Conservation (phyloP, 1,140 invertebrate genomes). For the Drosophila tropicalis region DNA sequence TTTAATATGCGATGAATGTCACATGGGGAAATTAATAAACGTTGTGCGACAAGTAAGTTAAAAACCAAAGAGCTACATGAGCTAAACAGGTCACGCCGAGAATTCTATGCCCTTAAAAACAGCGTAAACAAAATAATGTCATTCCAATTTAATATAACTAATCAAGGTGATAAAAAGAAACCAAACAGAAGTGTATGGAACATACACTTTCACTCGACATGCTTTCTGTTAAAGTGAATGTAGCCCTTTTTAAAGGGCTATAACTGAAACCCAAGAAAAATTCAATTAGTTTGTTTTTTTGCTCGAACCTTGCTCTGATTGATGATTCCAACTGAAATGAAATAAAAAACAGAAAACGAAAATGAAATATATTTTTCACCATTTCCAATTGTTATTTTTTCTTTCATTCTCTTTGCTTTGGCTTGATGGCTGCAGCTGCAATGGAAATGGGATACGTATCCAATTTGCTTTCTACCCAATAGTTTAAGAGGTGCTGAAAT, state of each 20-base stretch:
- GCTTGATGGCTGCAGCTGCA: slow-evolving; percentile 53
- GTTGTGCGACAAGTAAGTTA: slow-evolving; percentile 81
- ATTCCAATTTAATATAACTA: too few species aligned
- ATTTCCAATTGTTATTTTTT: slow-evolving; percentile 17
- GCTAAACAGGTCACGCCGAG: neutral
- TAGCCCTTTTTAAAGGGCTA: neutral
- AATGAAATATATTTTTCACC: slow-evolving; percentile 13
- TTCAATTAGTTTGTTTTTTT: slow-evolving; percentile 52
- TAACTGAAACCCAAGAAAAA: slow-evolving; percentile 23
- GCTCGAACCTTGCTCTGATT: slow-evolving; percentile 50
- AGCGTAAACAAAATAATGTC: too few species aligned
- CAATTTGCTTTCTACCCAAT: slow-evolving; percentile 82
- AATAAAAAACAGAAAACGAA: neutral
- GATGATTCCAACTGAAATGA: slow-evolving; percentile 21
- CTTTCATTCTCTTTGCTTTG: neutral
- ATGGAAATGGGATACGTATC: slow-evolving; percentile 81
- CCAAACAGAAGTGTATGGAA: too few species aligned
- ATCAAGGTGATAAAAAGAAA: slow-evolving; percentile 1
- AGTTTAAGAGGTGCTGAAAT: slow-evolving; percentile 78
- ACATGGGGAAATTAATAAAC: slow-evolving; percentile 84
- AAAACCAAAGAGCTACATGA: slow-evolving; percentile 12
- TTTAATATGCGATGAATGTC: slow-evolving; percentile 87
- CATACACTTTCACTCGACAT: too few species aligned
- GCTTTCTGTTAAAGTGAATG: neutral
- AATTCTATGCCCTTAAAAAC: neutral